A percentile compares a stretch with the other conserved stretches of the same genome.
These are phyloP conservation scores for Leucoraja ocellata DNA, from an alignment of 2,797 vertebrate genomes.

Conservation along the genomic window DNA sequence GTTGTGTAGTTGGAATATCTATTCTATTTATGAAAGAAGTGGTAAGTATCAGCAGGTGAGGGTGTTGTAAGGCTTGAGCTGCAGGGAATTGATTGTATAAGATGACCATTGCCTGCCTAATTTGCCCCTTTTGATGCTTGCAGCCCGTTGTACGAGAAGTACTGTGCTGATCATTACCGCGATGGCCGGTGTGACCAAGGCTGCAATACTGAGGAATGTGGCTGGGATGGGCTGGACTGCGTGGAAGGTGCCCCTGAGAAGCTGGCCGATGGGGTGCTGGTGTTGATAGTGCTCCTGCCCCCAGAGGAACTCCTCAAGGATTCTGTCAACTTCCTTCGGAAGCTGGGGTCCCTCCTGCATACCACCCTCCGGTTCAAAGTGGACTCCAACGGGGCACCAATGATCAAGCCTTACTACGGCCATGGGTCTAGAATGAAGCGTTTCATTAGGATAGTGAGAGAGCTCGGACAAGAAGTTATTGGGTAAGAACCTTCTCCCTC, in stretches of 20 bases:
- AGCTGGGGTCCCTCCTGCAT: constrained; percentile 74
- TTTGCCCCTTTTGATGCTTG: not conserved
- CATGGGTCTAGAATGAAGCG: constrained; percentile 44
- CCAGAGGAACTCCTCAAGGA: constrained; percentile 73
- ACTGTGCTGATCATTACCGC: constrained; percentile 79
- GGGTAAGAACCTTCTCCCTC: constrained; percentile 55
- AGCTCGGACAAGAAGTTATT: constrained; percentile 64
- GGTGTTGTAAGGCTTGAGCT: not conserved
- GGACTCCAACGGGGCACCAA: constrained; percentile 62
- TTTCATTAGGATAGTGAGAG: constrained; percentile 49
- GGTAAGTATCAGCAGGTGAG: not conserved
- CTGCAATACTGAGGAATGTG: constrained; percentile 80
- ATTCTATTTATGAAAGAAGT: no score
- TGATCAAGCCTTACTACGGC: constrained; percentile 76
- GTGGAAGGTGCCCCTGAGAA: constrained; percentile 60
- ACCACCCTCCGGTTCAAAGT: constrained; percentile 75
- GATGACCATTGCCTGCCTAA: not conserved
- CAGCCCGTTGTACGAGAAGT: constrained; percentile 64
- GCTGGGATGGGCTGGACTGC: constrained; percentile 89
- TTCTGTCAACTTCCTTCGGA: constrained; percentile 75
- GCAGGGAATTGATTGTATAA: not conserved
- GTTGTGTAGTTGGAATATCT: not conserved
- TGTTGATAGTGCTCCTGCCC: constrained; percentile 83
- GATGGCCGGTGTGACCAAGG: constrained; percentile 80
- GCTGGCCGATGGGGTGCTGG: constrained; percentile 66